Percentiles rank a stretch among this genome's conserved stretches.
phyloP scores from a whole-genome alignment of 37 sponge, comb jelly and placozoan genomes.

The Amphimedon queenslandica region DNA sequence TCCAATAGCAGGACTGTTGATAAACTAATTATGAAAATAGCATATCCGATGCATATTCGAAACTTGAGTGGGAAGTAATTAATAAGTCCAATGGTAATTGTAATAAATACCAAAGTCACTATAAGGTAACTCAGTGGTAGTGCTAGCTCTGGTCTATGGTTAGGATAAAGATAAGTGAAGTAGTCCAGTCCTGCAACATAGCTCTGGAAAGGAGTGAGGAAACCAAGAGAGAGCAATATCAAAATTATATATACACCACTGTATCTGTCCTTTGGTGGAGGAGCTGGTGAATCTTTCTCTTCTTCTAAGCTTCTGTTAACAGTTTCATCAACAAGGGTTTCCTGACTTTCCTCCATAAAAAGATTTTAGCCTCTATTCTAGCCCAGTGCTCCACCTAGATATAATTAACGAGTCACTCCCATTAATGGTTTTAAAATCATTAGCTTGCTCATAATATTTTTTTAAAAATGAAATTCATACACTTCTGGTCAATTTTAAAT shows the following conservation, averaged over 20 bases:
- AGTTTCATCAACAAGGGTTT: no score
- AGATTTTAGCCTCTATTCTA: no score
- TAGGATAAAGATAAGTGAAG: slow-evolving; percentile 66
- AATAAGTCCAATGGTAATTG: slow-evolving; percentile 48
- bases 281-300: no score
- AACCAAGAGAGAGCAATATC: slow-evolving; percentile 69
- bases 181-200: slow-evolving; percentile 84
- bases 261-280: slow-evolving; percentile 54
- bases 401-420: no score
- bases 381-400: no score
- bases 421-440: no score
- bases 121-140: slow-evolving; percentile 60
- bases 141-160: slow-evolving; percentile 34
- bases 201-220: slow-evolving; percentile 80
- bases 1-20: slow-evolving; percentile 59
- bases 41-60: slow-evolving; percentile 69
- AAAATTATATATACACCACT: slow-evolving; percentile 58
- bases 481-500: no score
- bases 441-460: no score
- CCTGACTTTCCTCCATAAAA: no score
- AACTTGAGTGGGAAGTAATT: slow-evolving; percentile 42
- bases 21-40: slow-evolving; percentile 59
- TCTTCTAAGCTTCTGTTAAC: no score
- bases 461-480: no score
- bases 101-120: slow-evolving; percentile 29